Base-by-base conservation (phyloP, 1,140 invertebrate genomes). In the Drosophila malerkotliana region DNA sequence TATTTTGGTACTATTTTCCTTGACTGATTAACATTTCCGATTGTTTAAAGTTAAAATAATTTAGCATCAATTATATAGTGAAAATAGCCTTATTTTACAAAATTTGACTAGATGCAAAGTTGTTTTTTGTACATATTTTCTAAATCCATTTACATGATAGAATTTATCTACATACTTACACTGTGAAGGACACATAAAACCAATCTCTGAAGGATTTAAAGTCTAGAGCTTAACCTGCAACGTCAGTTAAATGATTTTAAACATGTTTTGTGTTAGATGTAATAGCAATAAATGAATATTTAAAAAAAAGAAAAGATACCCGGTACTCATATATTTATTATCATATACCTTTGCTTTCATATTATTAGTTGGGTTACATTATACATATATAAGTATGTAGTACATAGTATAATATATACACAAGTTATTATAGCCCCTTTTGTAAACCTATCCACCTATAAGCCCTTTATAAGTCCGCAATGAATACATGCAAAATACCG, bases 61-160 rank as follows among this genome's bases (percentile, higher is more conserved):
- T 37, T n/a, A 37, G 3, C 34, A 4, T 37, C 34, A 37, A 41
- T 32, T 55, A 55, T 53, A 37, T 37, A 30, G 47, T 10, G 32
- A 30, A 18, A 39, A 49, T 57, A 45, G 34, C 5, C 5, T 56
- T 64, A 74, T 52, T 37, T 37, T 37, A 3, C 8, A n/a, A 53
- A 74, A 74, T 74, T 74, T 73, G 59, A 74, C 72, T 74, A 74
- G 72, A 56, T 73, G 62, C 47, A 62, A 37, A 41, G 52, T 48
- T 10, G 37, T 37, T 32, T 24, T 59, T 56, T n/a, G 1, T 12
- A 37, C 61, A 48, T 18, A 4, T 14, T 64, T 39, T 39, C 12
- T 12, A 37, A 37, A 37, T 15, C 6, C n/a, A 51, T 44, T 26
- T 51, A 44, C 56, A 47, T 34, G 8, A 24, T 9, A 34, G 26